Evolutionary conservation across 92 coral and sea anemone genomes (phyloP), one percentile per base, ranked within the genome.

Genomic region (Palythoa grandiflora): DNA sequence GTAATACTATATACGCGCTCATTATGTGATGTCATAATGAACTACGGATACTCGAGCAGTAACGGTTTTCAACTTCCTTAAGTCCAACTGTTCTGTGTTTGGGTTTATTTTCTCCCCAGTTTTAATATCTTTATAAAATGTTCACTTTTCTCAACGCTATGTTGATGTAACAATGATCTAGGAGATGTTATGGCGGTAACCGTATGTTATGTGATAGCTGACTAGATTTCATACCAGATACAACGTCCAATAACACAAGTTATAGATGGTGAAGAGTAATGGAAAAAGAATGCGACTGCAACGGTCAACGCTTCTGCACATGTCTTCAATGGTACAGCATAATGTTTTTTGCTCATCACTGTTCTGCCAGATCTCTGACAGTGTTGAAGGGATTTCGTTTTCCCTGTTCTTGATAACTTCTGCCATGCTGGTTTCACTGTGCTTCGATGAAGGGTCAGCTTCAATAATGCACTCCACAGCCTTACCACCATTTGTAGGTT

Each of bases 251-350:
- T 94, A 94, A 48, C 87, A 88, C 9, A 91, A 71, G 57, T 89
- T 91, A 77, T 88, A 94, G 5, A 94, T 66, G 7, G 88, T 87
- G 71, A 90, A 94, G 78, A 88, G 78, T 57, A 93, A 47, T 6
- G 98, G 98, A 72, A 94, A 94, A n/a, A 91, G 53, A 1, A 91
- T 79, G 14, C 98, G 95, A 19, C 86, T 81, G 39, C 86, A 81
- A 15, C 71, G 74, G 51, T 81, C 86, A 15, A 81, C 65, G 36
- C 12, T 20, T 81, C 59, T 66, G 7, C 86, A 81, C 86, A 76
- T 2, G 61, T 50, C 60, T 38, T 51, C 7, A 53, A 53, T 12
- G 9, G 61, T 28, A 51, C 80, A 76, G 39, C 80, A 76, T 38
- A 20, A 36, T 3, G 38, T 17, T 51, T 60, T 51, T 11, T 61